phyloP scores from a whole-genome alignment of 1,140 invertebrate genomes.

The Steinernema khuongi region DNA sequence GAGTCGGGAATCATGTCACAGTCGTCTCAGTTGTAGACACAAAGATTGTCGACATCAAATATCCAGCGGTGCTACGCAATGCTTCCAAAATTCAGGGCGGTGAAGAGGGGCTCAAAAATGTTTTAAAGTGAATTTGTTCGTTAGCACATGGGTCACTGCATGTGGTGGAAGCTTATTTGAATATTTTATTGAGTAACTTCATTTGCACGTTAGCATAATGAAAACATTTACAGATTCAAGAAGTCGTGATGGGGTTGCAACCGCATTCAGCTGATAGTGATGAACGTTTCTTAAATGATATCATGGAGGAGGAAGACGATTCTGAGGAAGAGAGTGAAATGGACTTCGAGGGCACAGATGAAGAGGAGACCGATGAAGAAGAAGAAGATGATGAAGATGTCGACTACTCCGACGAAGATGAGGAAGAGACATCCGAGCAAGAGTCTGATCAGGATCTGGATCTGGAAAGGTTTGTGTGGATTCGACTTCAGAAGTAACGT shows the following conservation, averaged over 20 bases:
- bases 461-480: background rate
- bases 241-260: background rate
- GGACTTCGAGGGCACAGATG: background rate
- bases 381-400: background rate
- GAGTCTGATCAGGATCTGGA: background rate
- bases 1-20: background rate
- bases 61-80: background rate
- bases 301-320: background rate
- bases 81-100: too few species aligned
- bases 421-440: background rate
- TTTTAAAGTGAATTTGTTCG: background rate
- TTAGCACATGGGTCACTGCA: background rate
- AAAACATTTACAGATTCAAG: background rate
- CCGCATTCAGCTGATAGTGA: background rate
- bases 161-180: background rate
- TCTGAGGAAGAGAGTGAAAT: background rate
- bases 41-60: background rate
- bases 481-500: background rate
- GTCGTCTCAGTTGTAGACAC: too few species aligned
- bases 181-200: slow-evolving; percentile 4
- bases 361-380: background rate
- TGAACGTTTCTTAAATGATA: background rate
- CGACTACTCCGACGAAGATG: background rate
- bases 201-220: background rate
- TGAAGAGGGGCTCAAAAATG: too few species aligned